phyloP scores from a whole-genome alignment of 2,888 invertebrate species.

The Zygothrica quintamaculata region DNA sequence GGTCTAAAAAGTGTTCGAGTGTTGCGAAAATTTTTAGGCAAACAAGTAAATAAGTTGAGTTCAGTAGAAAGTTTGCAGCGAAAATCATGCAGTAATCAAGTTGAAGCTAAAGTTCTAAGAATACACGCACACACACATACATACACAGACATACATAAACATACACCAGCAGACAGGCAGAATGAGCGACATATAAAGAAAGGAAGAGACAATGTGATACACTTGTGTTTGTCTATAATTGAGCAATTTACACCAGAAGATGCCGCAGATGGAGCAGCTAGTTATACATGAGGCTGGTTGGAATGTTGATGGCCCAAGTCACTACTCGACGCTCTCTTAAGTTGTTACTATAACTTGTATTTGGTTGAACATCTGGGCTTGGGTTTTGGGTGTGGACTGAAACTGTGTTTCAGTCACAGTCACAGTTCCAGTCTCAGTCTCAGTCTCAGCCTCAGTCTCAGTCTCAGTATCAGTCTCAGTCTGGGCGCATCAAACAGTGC shows the following conservation, averaged over 20 bases:
- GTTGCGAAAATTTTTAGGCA: constrained; percentile 46
- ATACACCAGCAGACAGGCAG: constrained; percentile 24
- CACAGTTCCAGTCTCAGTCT: too few species aligned
- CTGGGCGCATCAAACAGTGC: constrained; percentile 60
- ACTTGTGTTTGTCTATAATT: constrained; percentile 62
- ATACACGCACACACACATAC: constrained; percentile 29
- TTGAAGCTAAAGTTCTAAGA: constrained; percentile 61
- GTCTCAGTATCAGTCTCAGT: too few species aligned
- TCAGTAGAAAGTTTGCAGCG: constrained; percentile 35
- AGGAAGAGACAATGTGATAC: background rate
- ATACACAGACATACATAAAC: constrained; percentile 24
- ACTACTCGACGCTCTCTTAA: constrained; percentile 3
- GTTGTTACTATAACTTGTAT: background rate
- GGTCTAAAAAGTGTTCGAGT: constrained; percentile 43
- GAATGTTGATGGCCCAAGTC: constrained; percentile 26
- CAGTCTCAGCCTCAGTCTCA: too few species aligned
- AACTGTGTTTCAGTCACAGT: background rate
- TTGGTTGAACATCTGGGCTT: background rate
- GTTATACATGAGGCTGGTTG: background rate
- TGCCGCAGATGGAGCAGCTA: constrained; percentile 9
- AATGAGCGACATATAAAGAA: constrained; percentile 13
- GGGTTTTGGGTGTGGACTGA: background rate
- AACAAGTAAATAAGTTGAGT: constrained; percentile 55
- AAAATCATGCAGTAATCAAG: constrained; percentile 66
- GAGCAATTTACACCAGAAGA: constrained; percentile 76